A percentile compares a stretch with the other conserved stretches of the same genome.
phyloP scores from a whole-genome alignment of 2,888 invertebrate genomes.

The Drosophila ustulata region DNA sequence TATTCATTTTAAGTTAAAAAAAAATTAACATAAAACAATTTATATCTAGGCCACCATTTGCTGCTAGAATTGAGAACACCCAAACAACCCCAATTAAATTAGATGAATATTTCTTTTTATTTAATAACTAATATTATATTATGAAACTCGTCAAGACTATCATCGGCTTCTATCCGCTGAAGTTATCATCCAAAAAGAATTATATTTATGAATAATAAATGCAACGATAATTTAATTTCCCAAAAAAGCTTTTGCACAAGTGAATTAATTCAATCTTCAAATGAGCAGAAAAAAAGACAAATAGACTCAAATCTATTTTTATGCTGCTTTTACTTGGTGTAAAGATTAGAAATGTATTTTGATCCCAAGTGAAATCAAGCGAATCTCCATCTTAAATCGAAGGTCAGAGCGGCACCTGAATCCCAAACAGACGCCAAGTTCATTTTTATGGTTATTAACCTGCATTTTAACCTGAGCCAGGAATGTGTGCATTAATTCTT shows the following conservation, averaged over 20 bases:
- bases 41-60: too few relatives aligned
- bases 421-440: not conserved
- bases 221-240: not conserved
- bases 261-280: not conserved
- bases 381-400: not conserved
- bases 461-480: not conserved
- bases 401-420: not conserved
- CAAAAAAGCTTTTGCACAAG: not conserved
- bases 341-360: not conserved
- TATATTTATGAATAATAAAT: not conserved
- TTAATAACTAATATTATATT: too few relatives aligned
- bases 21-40: too few relatives aligned
- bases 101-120: too few relatives aligned
- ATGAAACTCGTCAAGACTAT: too few relatives aligned
- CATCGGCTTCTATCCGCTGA: too few relatives aligned
- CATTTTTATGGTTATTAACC: conserved; percentile 8
- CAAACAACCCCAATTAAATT: too few relatives aligned
- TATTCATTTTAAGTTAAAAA: too few relatives aligned
- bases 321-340: not conserved
- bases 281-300: not conserved
- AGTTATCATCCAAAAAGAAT: not conserved
- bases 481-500: conserved; percentile 5
- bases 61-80: too few relatives aligned
- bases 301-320: not conserved
- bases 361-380: not conserved